Percentiles rank a stretch among this genome's conserved stretches.
Conservation (phyloP, 2,113 vertebrate species). For the Orthochromis malagaraziensis region DNA sequence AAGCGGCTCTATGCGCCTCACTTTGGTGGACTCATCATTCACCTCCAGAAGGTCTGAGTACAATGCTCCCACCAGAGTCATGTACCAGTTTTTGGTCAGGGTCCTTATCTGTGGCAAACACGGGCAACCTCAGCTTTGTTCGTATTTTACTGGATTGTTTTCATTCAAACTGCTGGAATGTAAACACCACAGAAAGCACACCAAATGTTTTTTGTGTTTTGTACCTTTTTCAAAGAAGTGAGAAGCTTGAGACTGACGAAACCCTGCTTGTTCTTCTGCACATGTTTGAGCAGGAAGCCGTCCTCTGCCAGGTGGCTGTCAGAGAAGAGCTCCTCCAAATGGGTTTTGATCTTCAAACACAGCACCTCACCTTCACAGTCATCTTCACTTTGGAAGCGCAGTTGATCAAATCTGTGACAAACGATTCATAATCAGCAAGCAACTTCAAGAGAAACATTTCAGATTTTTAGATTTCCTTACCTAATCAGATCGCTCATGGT, state of each 20-base stretch:
- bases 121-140: neutral
- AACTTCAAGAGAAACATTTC: neutral
- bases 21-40: constrained; percentile 76
- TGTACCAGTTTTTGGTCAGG: constrained; percentile 74
- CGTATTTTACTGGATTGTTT: neutral
- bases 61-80: constrained; percentile 65
- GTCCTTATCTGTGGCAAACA: constrained; percentile 69
- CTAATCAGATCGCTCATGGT: constrained; percentile 4
- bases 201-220: neutral
- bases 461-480: constrained; percentile 6
- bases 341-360: constrained; percentile 8
- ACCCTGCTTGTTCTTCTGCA: constrained; percentile 30
- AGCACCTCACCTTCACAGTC: neutral
- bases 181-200: neutral
- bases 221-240: constrained; percentile 30
- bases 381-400: neutral
- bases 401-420: neutral
- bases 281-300: constrained; percentile 42
- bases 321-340: constrained; percentile 36
- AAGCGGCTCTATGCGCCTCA: constrained; percentile 60
- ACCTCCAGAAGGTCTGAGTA: constrained; percentile 74
- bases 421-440: neutral
- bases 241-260: constrained; percentile 43
- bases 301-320: constrained; percentile 38
- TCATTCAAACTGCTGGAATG: constrained; percentile 1